Percentiles rank a stretch among this genome's conserved stretches.
Evolutionary conservation across 2,797 vertebrate genomes (phyloP).

Genomic region (Parauchenoglanis ngamensis): DNA sequence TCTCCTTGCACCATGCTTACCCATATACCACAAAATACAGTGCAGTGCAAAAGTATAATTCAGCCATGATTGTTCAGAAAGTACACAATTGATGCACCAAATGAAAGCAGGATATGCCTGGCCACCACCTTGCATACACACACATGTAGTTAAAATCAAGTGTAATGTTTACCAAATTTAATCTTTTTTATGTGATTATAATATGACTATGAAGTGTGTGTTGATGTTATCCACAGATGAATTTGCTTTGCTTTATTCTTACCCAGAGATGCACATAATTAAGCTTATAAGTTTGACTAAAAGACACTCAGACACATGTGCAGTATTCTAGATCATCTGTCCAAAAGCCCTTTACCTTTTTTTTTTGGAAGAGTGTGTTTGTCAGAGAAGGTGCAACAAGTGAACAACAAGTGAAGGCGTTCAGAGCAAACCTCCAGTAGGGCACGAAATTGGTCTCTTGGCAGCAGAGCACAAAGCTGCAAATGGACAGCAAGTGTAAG

Average conservation of each 20-base stretch:
- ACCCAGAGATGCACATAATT: neutral
- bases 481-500: conserved; percentile 50
- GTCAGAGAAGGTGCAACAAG: conserved; percentile 14
- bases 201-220: too few species aligned
- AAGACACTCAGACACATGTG: neutral
- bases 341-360: neutral
- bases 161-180: neutral
- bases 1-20: neutral
- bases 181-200: neutral
- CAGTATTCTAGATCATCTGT: conserved; percentile 18
- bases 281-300: conserved; percentile 11
- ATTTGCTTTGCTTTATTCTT: neutral
- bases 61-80: neutral
- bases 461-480: conserved; percentile 45
- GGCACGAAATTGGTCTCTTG: conserved; percentile 48
- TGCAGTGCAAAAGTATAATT: neutral
- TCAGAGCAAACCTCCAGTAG: conserved; percentile 43
- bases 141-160: neutral
- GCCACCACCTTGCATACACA: neutral
- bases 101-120: neutral
- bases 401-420: conserved; percentile 30
- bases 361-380: conserved; percentile 21
- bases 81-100: neutral
- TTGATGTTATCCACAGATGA: neutral
- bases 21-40: neutral